A percentile compares a stretch with the other conserved stretches of the same genome.
Evolutionary conservation across 2,888 invertebrate species (phyloP).

Genomic region (Crematogaster levior): DNA sequence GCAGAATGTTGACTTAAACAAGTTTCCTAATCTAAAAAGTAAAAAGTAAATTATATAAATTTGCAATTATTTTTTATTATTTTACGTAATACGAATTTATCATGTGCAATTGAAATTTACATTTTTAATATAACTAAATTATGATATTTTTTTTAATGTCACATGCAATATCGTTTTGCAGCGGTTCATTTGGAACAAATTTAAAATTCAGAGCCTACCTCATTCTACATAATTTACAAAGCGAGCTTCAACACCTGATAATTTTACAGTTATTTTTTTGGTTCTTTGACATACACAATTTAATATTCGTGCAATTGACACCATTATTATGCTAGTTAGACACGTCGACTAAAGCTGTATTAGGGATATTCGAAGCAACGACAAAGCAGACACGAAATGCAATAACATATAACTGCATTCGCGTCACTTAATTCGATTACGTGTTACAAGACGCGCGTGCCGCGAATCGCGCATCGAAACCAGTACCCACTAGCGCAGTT

Average conservation of each 20-base stretch:
- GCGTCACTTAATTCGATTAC: constrained; percentile 48
- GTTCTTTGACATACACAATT: neutral
- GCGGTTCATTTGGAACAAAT: neutral
- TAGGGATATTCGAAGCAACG: constrained; percentile 14
- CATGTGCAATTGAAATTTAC: neutral
- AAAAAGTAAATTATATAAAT: constrained; percentile 6
- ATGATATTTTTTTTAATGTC: neutral
- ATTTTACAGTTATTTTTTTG: neutral
- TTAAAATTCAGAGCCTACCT: neutral
- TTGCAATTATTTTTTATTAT: neutral
- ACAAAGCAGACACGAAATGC: constrained; percentile 34
- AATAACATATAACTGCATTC: constrained; percentile 35
- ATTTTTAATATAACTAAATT: constrained; percentile 3
- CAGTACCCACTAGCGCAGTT: constrained; percentile 38
- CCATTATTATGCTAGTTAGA: constrained; percentile 2
- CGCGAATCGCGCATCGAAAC: constrained; percentile 50
- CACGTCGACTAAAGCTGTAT: neutral
- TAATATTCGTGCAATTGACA: neutral
- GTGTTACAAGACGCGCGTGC: constrained; percentile 47
- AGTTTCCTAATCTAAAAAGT: neutral
- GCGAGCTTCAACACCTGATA: neutral
- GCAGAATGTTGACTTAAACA: neutral
- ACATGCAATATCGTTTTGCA: neutral
- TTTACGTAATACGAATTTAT: neutral
- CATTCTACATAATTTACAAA: neutral